phyloP scores from a whole-genome alignment of 2,113 vertebrate genomes.

The Propithecus coquereli region DNA sequence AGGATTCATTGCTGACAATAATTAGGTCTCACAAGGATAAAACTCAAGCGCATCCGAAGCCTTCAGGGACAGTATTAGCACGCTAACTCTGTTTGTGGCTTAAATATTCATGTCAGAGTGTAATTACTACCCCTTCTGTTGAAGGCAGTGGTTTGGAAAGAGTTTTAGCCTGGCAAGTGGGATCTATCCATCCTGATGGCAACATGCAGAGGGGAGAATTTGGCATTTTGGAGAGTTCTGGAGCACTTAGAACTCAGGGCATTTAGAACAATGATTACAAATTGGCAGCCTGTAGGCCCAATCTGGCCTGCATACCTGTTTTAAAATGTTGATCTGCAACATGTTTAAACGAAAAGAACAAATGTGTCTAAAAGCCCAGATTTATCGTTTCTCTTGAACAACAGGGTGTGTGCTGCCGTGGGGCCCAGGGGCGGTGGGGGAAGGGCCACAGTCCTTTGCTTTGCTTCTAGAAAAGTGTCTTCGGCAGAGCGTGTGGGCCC shows the following conservation, averaged over 20 bases:
- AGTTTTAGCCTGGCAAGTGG: constrained; percentile 59
- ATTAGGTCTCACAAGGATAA: constrained; percentile 82
- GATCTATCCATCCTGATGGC: constrained; percentile 46
- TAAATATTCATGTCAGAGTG: constrained; percentile 85
- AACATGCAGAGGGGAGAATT: rapidly evolving
- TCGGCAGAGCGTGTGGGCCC: no score
- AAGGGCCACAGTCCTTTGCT: no score
- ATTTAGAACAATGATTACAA: background rate
- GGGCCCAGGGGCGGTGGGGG: no score
- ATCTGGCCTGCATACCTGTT: background rate
- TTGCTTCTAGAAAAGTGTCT: no score
- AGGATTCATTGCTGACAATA: constrained; percentile 82
- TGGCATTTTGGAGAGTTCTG: background rate
- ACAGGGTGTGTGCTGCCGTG: background rate
- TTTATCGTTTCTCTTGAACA: no score
- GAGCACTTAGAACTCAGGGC: background rate
- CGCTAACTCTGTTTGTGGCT: constrained; percentile 82
- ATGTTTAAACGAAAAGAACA: background rate
- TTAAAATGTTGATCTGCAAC: background rate
- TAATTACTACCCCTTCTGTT: constrained; percentile 78
- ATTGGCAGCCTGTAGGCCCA: background rate
- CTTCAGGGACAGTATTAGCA: constrained; percentile 80
- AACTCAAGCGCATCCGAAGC: constrained; percentile 78
- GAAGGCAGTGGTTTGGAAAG: constrained; percentile 72
- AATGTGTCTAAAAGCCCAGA: background rate